Evolutionary conservation across 2,888 invertebrate species (phyloP).

Genomic region (Parascotia fuliginaria): DNA sequence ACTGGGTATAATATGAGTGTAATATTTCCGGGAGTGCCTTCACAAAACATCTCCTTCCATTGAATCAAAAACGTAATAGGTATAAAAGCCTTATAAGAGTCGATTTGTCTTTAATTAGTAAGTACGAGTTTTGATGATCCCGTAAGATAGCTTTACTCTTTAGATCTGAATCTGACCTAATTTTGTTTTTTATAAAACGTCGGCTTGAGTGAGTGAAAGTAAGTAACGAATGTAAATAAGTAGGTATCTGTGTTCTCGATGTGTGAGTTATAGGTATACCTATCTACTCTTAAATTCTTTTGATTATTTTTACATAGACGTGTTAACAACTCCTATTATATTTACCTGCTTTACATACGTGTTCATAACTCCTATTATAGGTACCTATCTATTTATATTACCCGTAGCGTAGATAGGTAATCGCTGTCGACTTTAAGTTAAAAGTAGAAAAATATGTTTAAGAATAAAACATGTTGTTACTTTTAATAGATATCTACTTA

Average conservation of each 20-base stretch:
- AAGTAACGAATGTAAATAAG: constrained; percentile 20
- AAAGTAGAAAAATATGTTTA: constrained; percentile 7
- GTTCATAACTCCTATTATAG: too few species aligned
- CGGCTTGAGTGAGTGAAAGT: constrained; percentile 16
- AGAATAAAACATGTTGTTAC: constrained; percentile 20
- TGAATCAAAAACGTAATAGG: constrained; percentile 74
- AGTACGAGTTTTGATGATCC: constrained; percentile 54
- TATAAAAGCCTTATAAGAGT: constrained; percentile 67
- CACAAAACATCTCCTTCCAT: constrained; percentile 72
- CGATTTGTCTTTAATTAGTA: constrained; percentile 63
- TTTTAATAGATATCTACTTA: constrained; percentile 20
- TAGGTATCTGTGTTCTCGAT: too few species aligned
- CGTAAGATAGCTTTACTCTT: too few species aligned
- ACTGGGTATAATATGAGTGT: constrained; percentile 26
- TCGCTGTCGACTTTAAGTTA: background rate
- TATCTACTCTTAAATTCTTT: too few species aligned
- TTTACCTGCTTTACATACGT: too few species aligned
- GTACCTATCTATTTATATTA: background rate
- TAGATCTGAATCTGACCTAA: too few species aligned
- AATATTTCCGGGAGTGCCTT: constrained; percentile 69
- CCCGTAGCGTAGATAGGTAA: background rate
- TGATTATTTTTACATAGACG: too few species aligned
- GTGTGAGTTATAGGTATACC: too few species aligned
- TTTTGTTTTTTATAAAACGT: constrained; percentile 37
- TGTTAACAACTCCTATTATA: too few species aligned